phyloP scores from a whole-genome alignment of 2,797 vertebrate species.

The Spea hammondii region DNA sequence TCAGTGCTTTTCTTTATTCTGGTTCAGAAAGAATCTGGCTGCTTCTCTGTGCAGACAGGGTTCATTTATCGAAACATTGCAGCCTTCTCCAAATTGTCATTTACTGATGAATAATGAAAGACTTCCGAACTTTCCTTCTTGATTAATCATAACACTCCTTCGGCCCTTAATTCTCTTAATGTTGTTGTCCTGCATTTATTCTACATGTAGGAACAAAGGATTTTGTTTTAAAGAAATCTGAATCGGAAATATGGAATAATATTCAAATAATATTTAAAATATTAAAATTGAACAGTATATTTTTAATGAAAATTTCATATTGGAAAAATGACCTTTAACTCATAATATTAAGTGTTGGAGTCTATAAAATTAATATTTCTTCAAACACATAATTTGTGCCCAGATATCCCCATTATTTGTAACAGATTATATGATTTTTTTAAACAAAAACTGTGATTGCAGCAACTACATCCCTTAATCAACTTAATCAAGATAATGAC shows the following conservation, averaged over 20 bases:
- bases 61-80: slow-evolving; percentile 65
- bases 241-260: slow-evolving; percentile 48
- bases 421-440: no score
- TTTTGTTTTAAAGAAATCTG: slow-evolving; percentile 59
- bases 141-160: slow-evolving; percentile 62
- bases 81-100: slow-evolving; percentile 66
- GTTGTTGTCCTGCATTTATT: slow-evolving; percentile 40
- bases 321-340: no score
- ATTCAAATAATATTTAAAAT: neutral
- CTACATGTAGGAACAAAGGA: slow-evolving; percentile 54
- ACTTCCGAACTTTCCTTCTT: slow-evolving; percentile 65
- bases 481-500: no score
- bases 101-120: slow-evolving; percentile 64
- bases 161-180: slow-evolving; percentile 55
- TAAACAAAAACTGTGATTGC: no score
- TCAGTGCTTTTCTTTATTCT: slow-evolving; percentile 61
- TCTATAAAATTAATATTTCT: no score
- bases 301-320: no score
- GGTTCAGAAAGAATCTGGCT: slow-evolving; percentile 57
- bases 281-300: no score
- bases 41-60: slow-evolving; percentile 54
- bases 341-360: no score
- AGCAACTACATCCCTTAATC: no score
- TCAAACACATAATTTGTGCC: no score
- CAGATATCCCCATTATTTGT: no score